Percentiles rank a stretch among this genome's conserved stretches.
phyloP scores from a whole-genome alignment of 2,113 vertebrate species.

The Cynopterus brachyotis region DNA sequence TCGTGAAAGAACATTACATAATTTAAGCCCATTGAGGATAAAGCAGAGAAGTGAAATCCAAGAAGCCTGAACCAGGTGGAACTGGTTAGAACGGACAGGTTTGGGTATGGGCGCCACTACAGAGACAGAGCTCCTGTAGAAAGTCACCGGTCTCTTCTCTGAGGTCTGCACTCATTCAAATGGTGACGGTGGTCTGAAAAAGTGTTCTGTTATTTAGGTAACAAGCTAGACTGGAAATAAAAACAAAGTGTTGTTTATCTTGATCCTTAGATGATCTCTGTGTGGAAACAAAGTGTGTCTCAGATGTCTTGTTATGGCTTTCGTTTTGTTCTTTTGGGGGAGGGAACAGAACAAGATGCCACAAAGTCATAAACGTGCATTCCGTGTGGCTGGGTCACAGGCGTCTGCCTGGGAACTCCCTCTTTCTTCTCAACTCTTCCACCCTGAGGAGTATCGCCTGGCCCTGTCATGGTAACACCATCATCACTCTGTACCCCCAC shows the following conservation, averaged over 20 bases:
- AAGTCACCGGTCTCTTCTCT: not conserved
- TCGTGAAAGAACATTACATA: not conserved
- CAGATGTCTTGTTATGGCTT: not conserved
- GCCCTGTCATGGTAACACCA: not conserved
- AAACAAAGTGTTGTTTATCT: not conserved
- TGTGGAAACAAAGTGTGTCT: not conserved
- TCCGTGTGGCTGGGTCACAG: not conserved
- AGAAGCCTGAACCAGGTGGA: not conserved
- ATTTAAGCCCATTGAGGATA: not conserved
- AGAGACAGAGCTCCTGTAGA: accelerated
- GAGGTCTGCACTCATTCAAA: not conserved
- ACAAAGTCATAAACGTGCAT: not conserved
- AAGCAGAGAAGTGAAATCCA: not conserved
- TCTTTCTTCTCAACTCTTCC: not conserved
- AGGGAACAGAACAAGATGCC: not conserved
- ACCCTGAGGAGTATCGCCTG: not conserved
- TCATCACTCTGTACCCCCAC: accelerated
- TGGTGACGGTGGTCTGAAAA: not conserved
- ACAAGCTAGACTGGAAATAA: not conserved
- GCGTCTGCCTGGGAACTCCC: not conserved
- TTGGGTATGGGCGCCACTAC: accelerated
- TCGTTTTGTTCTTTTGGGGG: not conserved
- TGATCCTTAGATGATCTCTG: not conserved
- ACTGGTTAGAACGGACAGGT: accelerated
- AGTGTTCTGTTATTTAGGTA: not conserved